Conservation (phyloP, 2,797 vertebrate genomes). For the Choloepus didactylus region DNA sequence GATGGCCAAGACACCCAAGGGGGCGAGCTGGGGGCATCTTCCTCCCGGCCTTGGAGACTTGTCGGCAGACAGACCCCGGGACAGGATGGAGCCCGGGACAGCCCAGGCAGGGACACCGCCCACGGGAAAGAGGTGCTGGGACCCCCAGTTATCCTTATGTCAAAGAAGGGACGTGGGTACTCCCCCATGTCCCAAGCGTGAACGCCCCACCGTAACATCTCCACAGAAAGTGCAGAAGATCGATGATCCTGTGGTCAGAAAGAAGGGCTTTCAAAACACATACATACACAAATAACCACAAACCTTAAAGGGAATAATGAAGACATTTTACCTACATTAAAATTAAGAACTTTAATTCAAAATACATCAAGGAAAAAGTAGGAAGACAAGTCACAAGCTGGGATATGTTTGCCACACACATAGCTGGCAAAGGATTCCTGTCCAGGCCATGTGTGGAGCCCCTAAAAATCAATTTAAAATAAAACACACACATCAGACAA, state of each 20-base stretch:
- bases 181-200: background rate
- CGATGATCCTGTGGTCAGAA: too few relatives aligned
- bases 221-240: background rate
- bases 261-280: background rate
- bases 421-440: background rate
- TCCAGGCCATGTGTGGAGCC: background rate
- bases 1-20: too few relatives aligned
- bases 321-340: background rate
- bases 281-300: background rate
- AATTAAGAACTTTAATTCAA: background rate
- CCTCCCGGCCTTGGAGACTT: background rate
- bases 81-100: background rate
- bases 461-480: background rate
- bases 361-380: background rate
- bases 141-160: background rate
- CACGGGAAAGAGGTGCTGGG: fast-evolving
- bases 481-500: background rate
- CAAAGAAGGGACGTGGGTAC: background rate
- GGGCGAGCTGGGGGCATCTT: too few relatives aligned
- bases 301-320: background rate
- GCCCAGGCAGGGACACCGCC: background rate
- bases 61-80: background rate
- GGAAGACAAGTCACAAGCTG: background rate
- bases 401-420: background rate
- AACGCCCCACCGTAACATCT: background rate